phyloP scores from a whole-genome alignment of 2,888 invertebrate genomes.

The Drosophila eohydei region DNA sequence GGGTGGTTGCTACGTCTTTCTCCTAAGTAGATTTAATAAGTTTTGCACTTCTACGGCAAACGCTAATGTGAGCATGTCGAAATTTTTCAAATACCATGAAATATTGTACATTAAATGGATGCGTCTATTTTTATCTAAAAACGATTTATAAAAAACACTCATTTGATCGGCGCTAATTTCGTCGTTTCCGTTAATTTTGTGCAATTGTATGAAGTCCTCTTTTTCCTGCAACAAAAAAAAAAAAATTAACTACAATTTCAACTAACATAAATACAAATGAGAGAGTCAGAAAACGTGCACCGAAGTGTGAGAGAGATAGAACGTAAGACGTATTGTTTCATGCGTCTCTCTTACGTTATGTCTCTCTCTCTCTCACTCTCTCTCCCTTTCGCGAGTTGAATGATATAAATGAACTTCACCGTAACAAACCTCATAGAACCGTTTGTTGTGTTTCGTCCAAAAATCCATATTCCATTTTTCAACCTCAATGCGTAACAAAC shows the following conservation, averaged over 20 bases:
- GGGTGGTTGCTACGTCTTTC: slow-evolving; percentile 10
- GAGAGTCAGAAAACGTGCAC: background rate
- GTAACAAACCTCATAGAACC: slow-evolving; percentile 88
- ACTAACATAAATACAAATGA: slow-evolving; percentile 11
- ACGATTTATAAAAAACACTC: slow-evolving; percentile 94
- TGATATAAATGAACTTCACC: slow-evolving; percentile 1
- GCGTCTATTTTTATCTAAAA: slow-evolving; percentile 93
- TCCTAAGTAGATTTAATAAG: slow-evolving; percentile 28
- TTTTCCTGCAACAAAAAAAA: slow-evolving; percentile 85
- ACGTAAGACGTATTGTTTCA: background rate
- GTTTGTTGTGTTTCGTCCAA: slow-evolving; percentile 92
- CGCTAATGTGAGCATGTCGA: slow-evolving; percentile 88
- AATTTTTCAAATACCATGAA: slow-evolving; percentile 93
- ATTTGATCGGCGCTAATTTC: slow-evolving; percentile 92
- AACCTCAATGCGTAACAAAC: slow-evolving; percentile 88
- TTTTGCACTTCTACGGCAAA: slow-evolving; percentile 87
- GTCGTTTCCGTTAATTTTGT: slow-evolving; percentile 84
- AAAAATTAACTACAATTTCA: slow-evolving; percentile 8
- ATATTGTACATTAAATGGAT: slow-evolving; percentile 91
- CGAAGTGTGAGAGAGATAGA: background rate
- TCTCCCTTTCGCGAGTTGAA: background rate
- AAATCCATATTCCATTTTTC: slow-evolving; percentile 94
- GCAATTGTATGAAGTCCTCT: slow-evolving; percentile 86
- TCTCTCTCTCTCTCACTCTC: background rate
- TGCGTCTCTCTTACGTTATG: background rate